Conservation (phyloP, 2,888 invertebrate species). For the Apodemia zela region DNA sequence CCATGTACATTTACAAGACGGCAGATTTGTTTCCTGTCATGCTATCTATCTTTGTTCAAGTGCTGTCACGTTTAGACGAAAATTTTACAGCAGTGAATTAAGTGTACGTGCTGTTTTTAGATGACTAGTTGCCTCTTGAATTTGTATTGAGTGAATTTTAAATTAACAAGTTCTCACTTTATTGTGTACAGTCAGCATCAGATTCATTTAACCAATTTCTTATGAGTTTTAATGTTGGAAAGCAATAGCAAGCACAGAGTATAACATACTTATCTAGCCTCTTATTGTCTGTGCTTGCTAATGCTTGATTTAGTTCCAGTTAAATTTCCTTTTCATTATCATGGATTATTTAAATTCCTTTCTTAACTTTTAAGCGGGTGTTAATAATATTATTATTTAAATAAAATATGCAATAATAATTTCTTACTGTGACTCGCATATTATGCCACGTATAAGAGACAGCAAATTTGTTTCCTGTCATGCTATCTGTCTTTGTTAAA, state of each 20-base stretch:
- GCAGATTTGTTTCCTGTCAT: constrained; percentile 23
- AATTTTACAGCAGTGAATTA: constrained; percentile 4
- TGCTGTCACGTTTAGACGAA: constrained; percentile 10
- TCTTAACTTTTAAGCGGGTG: no score
- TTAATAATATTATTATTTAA: no score
- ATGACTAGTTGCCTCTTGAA: no score
- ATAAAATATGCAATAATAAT: no score
- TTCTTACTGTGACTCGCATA: constrained; percentile 19
- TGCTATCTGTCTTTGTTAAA: constrained; percentile 21
- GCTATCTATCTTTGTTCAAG: constrained; percentile 21
- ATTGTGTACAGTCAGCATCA: background rate
- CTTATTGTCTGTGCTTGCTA: no score
- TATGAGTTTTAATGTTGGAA: no score
- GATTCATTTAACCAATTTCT: background rate
- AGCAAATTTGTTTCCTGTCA: constrained; percentile 23
- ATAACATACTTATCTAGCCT: no score
- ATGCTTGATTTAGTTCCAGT: no score
- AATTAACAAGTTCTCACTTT: background rate
- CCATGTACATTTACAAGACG: constrained; percentile 20
- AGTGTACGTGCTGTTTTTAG: background rate
- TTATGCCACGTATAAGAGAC: constrained; percentile 19
- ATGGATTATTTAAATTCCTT: no score
- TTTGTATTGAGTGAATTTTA: background rate
- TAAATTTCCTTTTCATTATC: no score
- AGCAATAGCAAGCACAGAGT: no score